These are phyloP conservation scores for Pediacus dermestoides DNA, from an alignment of 2,888 invertebrate species.

Conservation along the genomic window DNA sequence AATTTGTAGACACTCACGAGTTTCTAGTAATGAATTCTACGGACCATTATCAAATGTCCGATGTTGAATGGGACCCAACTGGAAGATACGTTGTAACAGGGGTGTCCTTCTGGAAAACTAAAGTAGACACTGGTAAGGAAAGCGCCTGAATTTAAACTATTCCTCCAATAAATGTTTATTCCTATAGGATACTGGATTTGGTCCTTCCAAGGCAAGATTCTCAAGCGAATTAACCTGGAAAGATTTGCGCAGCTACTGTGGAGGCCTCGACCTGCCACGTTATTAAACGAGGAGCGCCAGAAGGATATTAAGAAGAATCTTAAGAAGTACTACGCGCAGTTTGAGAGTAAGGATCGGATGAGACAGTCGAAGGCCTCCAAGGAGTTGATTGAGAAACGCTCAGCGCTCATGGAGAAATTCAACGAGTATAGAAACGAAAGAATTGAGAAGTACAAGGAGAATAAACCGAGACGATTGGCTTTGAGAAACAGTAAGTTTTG, in stretches of 20 bases:
- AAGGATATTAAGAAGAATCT: conserved; percentile 96
- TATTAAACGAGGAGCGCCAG: conserved; percentile 79
- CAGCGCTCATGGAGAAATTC: conserved; percentile 82
- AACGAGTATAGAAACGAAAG: conserved; percentile 75
- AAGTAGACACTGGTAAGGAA: conserved; percentile 64
- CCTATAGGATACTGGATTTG: conserved; percentile 88
- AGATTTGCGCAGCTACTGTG: conserved; percentile 93
- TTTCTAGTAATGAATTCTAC: conserved; percentile 92
- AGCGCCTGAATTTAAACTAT: conserved; percentile 3
- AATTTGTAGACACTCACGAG: conserved; percentile 94
- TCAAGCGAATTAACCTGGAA: conserved; percentile 82
- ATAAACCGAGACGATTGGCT: conserved; percentile 77
- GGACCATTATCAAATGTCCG: conserved; percentile 89
- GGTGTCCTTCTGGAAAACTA: conserved; percentile 93
- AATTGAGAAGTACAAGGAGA: conserved; percentile 69
- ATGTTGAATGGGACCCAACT: conserved; percentile 99
- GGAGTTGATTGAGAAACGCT: conserved; percentile 89
- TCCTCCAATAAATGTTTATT: conserved; percentile 3
- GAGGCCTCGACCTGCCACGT: conserved; percentile 89
- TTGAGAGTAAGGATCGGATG: conserved; percentile 95
- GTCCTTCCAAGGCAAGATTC: conserved; percentile 86
- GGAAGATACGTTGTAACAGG: conserved; percentile 95
- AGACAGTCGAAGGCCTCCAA: conserved; percentile 89
- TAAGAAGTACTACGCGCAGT: conserved; percentile 94
- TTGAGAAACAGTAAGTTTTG: conserved; percentile 77